A percentile compares a stretch with the other conserved stretches of the same genome.
phyloP scores from a whole-genome alignment of 2,888 invertebrate species.

The Drosophila cyrtoloma region DNA sequence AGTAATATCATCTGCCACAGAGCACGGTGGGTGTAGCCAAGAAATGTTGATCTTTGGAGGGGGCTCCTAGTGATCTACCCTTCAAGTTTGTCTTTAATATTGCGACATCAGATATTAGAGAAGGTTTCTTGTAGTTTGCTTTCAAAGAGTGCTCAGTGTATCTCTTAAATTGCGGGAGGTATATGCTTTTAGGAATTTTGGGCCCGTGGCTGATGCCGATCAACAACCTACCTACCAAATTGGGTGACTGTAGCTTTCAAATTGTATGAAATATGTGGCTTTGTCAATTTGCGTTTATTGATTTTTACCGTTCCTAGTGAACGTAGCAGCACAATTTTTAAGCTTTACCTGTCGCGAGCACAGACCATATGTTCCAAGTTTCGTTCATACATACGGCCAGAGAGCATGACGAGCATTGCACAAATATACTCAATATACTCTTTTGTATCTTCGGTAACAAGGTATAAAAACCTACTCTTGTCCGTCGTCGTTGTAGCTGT shows the following conservation, averaged over 20 bases:
- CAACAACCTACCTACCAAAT: not conserved
- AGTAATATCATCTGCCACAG: not conserved
- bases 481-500: conserved; percentile 14
- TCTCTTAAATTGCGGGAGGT: not conserved
- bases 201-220: not conserved
- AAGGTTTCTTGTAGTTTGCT: not conserved
- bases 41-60: not conserved
- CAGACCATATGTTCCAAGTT: not conserved
- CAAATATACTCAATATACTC: not conserved
- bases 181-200: not conserved
- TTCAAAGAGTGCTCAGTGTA: not conserved
- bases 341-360: not conserved
- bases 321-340: not conserved
- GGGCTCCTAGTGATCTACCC: not conserved
- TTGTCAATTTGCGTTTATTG: not conserved
- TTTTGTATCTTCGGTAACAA: not conserved
- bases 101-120: not conserved
- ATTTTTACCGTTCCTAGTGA: not conserved
- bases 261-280: not conserved
- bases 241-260: not conserved
- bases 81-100: not conserved
- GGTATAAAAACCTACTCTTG: conserved; percentile 27
- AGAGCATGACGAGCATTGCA: not conserved
- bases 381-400: not conserved
- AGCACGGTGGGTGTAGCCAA: not conserved